phyloP scores from a whole-genome alignment of 2,888 invertebrate species.

The Polydesmus complanatus region DNA sequence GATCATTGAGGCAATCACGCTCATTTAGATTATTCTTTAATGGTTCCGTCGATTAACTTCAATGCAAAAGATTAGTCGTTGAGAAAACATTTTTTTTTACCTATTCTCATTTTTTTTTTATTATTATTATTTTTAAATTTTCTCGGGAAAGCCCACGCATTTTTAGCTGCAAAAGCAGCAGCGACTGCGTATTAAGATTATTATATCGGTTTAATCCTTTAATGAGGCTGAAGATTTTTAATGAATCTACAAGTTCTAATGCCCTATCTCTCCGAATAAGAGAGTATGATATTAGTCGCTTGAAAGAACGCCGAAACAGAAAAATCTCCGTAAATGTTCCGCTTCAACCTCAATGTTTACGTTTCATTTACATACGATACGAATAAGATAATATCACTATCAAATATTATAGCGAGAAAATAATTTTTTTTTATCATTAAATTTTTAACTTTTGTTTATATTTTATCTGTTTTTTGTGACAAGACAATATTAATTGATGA shows the following conservation, averaged over 20 bases:
- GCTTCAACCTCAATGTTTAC: too few relatives aligned
- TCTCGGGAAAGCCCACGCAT: background rate
- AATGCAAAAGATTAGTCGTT: background rate
- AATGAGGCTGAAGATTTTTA: background rate
- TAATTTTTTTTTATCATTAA: too few relatives aligned
- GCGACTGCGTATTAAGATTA: background rate
- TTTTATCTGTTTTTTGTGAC: too few relatives aligned
- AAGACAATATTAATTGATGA: too few relatives aligned
- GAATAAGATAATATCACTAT: too few relatives aligned
- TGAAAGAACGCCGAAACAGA: too few relatives aligned
- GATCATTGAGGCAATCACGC: background rate
- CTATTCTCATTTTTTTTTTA: background rate
- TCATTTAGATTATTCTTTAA: background rate
- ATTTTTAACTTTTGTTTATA: too few relatives aligned
- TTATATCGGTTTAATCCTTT: background rate
- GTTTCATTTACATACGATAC: too few relatives aligned
- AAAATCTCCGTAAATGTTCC: too few relatives aligned
- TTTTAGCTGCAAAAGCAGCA: too few relatives aligned
- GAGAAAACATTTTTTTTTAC: background rate
- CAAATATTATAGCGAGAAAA: too few relatives aligned
- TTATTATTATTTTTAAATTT: background rate
- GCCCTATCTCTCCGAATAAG: background rate
- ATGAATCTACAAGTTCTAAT: background rate
- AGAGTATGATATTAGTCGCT: too few relatives aligned
- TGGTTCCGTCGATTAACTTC: background rate